Conservation (phyloP, 2,113 vertebrate genomes). For the Agelaius tricolor region DNA sequence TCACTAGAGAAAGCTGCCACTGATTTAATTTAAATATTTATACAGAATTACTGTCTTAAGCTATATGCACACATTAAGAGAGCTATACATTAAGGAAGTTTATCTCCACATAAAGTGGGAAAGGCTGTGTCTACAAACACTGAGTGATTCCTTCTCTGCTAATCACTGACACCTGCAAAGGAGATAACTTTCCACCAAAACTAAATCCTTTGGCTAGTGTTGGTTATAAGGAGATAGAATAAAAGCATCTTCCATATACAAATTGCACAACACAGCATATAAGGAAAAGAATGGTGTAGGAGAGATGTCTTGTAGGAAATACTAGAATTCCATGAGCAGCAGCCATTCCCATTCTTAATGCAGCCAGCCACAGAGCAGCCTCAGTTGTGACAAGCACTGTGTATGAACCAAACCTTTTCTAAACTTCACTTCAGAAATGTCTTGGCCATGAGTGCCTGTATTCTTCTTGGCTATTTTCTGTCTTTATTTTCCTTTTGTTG, state of each 20-base stretch:
- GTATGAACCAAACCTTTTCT: not conserved
- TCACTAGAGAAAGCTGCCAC: slow-evolving; percentile 21
- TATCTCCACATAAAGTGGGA: slow-evolving; percentile 2
- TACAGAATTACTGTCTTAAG: slow-evolving; percentile 26
- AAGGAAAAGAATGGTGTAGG: not conserved
- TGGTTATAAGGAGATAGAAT: not conserved
- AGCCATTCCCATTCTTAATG: not conserved
- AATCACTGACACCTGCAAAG: slow-evolving; percentile 37
- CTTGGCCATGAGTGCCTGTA: not conserved
- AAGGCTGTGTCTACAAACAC: slow-evolving; percentile 9
- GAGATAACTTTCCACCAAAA: not conserved
- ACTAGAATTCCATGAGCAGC: not conserved
- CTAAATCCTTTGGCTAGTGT: not conserved
- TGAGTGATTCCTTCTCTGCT: not conserved
- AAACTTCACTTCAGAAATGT: not conserved
- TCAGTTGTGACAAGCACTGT: not conserved
- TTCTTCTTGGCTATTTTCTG: not conserved
- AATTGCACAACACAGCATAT: not conserved
- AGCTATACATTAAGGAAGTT: not conserved
- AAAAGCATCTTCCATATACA: not conserved
- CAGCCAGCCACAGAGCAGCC: not conserved
- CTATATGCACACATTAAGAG: not conserved
- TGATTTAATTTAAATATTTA: slow-evolving; percentile 73
- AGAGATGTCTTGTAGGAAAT: not conserved
- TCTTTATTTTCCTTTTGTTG: not conserved